Evolutionary conservation across 2,888 invertebrate species (phyloP).

Genomic region (Andricus curvator): DNA sequence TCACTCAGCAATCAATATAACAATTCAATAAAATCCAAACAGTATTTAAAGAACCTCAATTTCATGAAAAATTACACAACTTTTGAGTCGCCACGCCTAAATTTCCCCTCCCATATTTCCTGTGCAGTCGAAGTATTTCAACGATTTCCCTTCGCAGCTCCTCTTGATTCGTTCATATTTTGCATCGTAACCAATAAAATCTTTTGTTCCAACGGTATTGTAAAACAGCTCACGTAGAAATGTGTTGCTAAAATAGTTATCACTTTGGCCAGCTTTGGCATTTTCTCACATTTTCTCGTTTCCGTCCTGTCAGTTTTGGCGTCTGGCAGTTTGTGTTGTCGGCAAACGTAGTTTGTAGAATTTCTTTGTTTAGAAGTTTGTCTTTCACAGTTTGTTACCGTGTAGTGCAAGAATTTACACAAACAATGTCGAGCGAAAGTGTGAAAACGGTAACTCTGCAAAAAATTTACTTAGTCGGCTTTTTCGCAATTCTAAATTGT

Average conservation of each 20-base stretch:
- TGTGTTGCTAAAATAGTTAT: slow-evolving; percentile 2
- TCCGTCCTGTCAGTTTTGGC: slow-evolving; percentile 37
- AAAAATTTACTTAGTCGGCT: slow-evolving; percentile 8
- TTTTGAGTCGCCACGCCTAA: slow-evolving; percentile 67
- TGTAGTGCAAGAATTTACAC: not conserved
- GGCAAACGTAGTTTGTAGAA: slow-evolving; percentile 26
- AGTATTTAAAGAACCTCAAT: not conserved
- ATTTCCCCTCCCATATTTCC: slow-evolving; percentile 56
- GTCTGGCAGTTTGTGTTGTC: slow-evolving; percentile 13
- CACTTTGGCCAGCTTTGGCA: not conserved
- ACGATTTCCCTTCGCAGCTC: slow-evolving; percentile 22
- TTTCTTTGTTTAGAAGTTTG: slow-evolving; percentile 31
- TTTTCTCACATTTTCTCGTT: not conserved
- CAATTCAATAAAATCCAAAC: not conserved
- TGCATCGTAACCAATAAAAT: not conserved
- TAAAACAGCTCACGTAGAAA: not conserved
- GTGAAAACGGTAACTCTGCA: slow-evolving; percentile 72
- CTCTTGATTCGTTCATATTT: not conserved
- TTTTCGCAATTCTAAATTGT: slow-evolving; percentile 17
- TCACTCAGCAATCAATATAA: not conserved
- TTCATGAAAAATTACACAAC: not conserved
- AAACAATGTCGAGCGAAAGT: slow-evolving; percentile 73
- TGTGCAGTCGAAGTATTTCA: slow-evolving; percentile 48
- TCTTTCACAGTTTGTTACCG: not conserved
- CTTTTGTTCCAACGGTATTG: not conserved